Percentiles rank a stretch among this genome's conserved stretches.
These are phyloP conservation scores for Rhodophaea formosa DNA, from an alignment of 2,888 invertebrate species.

Conservation along the genomic window DNA sequence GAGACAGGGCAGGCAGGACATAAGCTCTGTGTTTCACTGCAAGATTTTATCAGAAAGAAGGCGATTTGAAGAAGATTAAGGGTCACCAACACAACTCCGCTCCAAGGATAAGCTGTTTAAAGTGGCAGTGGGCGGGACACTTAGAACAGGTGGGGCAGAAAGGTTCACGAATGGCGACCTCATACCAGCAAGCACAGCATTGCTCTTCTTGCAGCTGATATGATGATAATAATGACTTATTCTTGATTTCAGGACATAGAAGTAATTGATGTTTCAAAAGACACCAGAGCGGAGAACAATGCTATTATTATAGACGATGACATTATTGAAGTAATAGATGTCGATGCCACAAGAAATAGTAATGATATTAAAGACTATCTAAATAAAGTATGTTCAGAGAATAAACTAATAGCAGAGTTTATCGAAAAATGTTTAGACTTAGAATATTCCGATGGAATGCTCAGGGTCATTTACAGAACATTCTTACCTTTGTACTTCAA, in stretches of 20 bases:
- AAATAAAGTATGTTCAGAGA: constrained; percentile 33
- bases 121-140: too few relatives aligned
- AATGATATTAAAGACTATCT: background rate
- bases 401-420: constrained; percentile 42
- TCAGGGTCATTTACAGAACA: constrained; percentile 43
- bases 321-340: constrained; percentile 22
- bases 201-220: too few relatives aligned
- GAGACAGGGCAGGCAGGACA: too few relatives aligned
- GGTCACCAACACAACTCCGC: too few relatives aligned
- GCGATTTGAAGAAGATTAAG: too few relatives aligned
- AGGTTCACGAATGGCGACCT: too few relatives aligned
- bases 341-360: background rate
- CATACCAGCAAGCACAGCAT: too few relatives aligned
- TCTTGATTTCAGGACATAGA: constrained; percentile 1
- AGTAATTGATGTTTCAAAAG: constrained; percentile 2
- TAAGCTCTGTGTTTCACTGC: too few relatives aligned
- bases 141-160: too few relatives aligned
- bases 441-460: constrained; percentile 47
- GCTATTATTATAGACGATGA: constrained; percentile 26
- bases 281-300: constrained; percentile 8
- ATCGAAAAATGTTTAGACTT: constrained; percentile 44
- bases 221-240: background rate
- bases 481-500: constrained; percentile 43
- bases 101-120: too few relatives aligned
- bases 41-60: too few relatives aligned